Conservation (phyloP, 1,140 invertebrate genomes). For the Lethocerus indicus region DNA sequence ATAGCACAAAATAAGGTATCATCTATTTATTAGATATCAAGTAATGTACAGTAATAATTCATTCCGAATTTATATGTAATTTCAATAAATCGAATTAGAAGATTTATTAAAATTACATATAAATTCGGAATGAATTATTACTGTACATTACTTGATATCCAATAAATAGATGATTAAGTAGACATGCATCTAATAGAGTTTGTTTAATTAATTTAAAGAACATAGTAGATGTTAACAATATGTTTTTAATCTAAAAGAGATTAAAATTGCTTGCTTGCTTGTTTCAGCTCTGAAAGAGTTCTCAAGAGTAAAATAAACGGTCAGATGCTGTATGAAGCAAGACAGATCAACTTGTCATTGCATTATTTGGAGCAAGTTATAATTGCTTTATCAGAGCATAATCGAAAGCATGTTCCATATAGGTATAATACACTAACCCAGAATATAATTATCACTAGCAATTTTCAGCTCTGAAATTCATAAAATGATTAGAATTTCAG, state of each 20-base stretch:
- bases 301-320: slow-evolving; percentile 29
- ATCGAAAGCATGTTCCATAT: slow-evolving; percentile 40
- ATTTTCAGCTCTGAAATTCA: too few relatives aligned
- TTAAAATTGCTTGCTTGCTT: background rate
- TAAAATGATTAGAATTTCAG: too few relatives aligned
- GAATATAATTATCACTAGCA: too few relatives aligned
- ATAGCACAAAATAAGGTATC: too few relatives aligned
- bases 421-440: too few relatives aligned
- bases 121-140: too few relatives aligned
- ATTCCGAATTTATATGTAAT: too few relatives aligned
- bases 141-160: background rate
- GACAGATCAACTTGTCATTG: slow-evolving; percentile 46
- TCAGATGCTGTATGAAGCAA: slow-evolving; percentile 36
- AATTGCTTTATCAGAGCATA: slow-evolving; percentile 38
- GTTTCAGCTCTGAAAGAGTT: slow-evolving; percentile 28
- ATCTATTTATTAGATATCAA: too few relatives aligned
- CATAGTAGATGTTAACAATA: background rate
- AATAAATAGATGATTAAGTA: background rate
- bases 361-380: slow-evolving; percentile 53
- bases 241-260: background rate
- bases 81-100: too few relatives aligned
- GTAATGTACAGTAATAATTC: too few relatives aligned
- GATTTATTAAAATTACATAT: too few relatives aligned
- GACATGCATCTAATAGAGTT: background rate
- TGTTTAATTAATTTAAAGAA: background rate